Percentiles rank a stretch among this genome's conserved stretches.
Evolutionary conservation across 2,888 invertebrate species (phyloP).

Genomic region (Bhutanitis thaidina): DNA sequence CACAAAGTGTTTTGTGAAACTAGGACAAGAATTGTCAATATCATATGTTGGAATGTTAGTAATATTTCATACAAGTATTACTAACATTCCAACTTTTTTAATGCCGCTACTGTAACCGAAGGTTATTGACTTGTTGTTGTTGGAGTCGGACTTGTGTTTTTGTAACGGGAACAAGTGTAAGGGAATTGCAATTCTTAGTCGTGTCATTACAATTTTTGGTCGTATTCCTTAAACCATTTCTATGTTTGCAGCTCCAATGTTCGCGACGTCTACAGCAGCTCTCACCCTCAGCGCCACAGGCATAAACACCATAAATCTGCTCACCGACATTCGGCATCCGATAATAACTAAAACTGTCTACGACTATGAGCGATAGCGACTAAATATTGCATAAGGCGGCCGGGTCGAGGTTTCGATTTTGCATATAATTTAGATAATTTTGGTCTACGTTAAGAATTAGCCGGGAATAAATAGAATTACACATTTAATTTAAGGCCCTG

Average conservation of each 20-base stretch:
- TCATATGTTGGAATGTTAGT: too few species aligned
- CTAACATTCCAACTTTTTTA: too few species aligned
- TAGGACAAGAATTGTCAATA: too few species aligned
- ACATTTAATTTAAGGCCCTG: too few species aligned
- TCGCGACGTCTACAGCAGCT: constrained; percentile 64
- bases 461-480: not conserved
- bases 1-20: too few species aligned
- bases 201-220: not conserved
- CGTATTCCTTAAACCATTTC: not conserved
- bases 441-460: too few species aligned
- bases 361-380: not conserved
- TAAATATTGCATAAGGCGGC: not conserved
- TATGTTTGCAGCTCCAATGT: constrained; percentile 50
- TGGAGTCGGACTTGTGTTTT: too few species aligned
- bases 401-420: not conserved
- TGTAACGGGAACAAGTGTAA: too few species aligned
- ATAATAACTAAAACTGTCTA: constrained; percentile 34
- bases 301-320: constrained; percentile 44
- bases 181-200: not conserved
- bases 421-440: too few species aligned
- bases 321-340: constrained; percentile 28
- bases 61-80: too few species aligned
- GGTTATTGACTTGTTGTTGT: too few species aligned
- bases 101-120: too few species aligned
- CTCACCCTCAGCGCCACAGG: constrained; percentile 63